Base-by-base conservation (phyloP, 53 echinoderm and acorn worm genomes). In the Holothuria scabra region DNA sequence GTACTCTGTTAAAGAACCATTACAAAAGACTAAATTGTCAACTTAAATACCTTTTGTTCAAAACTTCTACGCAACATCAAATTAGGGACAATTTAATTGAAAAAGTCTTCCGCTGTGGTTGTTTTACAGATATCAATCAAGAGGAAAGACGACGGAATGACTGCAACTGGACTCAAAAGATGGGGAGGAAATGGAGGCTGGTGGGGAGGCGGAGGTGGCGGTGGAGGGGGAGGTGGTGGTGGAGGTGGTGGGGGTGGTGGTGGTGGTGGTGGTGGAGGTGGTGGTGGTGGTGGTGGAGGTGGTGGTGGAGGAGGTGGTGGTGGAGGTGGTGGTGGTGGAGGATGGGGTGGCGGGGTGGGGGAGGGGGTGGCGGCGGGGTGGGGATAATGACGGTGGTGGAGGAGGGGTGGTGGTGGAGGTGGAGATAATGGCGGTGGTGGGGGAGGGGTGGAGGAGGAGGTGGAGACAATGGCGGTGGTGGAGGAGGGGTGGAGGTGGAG, bases 121-220 rank as follows among this genome's bases (percentile, higher is more conserved):
- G 7, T 6, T 41, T 41, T 41, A 41, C 41, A 41, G 41, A 10
- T 0, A 41, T 8, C 41, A 0, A 8, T 41, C 10, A 8, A 41
- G 41, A 41, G 10, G 41, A 41, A 41, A 41, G 41, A 41, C 41
- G 7, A 41, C 10, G 41, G 41, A 41, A 41, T 41, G 41, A 41
- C 7, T 10, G 41, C 2, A 41, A 10, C 10, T 41, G 41, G 7
- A 41, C 7, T 8, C 41, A 41, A 8, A 8, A 2, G 7, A 41
- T 3, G 46, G 23, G 55, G 55, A 52, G 46, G 28, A 25, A 41
- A 41, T 41, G 46, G 46, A 28, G 31, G 44, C 23, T 30, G 83
- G 44, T 48, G 83, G 25, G 46, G 66, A 28, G 46, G 65, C 12
- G 65, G 65, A 6, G 83, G 83, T 0, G 65, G 65, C 0, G 66